Evolutionary conservation across 1,140 invertebrate genomes (phyloP).

Genomic region (Aphelenchoides fujianensis): DNA sequence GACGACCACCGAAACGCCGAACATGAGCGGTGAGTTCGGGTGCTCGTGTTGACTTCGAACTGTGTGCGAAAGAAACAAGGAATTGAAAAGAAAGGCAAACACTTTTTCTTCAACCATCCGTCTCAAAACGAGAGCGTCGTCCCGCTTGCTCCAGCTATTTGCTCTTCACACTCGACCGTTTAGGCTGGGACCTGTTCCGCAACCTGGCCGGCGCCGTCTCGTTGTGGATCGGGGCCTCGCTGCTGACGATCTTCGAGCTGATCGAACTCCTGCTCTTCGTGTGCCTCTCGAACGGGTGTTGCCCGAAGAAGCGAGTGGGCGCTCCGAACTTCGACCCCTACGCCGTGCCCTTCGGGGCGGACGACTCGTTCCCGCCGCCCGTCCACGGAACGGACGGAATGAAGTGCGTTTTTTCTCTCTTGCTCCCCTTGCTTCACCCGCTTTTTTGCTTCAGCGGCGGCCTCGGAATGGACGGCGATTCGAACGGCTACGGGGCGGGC

Average conservation of each 20-base stretch:
- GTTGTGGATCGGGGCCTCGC: slow-evolving; percentile 14
- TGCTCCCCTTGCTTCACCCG: too few species aligned
- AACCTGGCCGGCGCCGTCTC: slow-evolving; percentile 15
- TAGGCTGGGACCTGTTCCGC: slow-evolving; percentile 7
- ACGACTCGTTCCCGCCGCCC: neutral
- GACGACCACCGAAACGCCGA: slow-evolving; percentile 10
- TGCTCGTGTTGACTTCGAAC: too few species aligned
- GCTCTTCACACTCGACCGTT: too few species aligned
- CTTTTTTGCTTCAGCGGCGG: neutral
- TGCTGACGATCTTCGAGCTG: slow-evolving; percentile 16
- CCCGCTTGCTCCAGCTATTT: too few species aligned
- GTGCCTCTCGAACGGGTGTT: neutral
- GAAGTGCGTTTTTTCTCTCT: neutral
- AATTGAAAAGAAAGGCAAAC: too few species aligned
- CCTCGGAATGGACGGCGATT: neutral
- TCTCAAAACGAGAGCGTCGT: too few species aligned
- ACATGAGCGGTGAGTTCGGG: neutral
- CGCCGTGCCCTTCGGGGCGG: neutral
- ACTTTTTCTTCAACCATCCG: too few species aligned
- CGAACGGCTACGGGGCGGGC: neutral
- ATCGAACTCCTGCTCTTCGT: slow-evolving; percentile 19
- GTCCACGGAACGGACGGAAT: neutral
- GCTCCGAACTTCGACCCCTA: neutral
- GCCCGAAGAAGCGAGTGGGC: neutral
- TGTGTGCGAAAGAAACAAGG: too few species aligned